Evolutionary conservation across 2,113 vertebrate species (phyloP), one percentile per base, ranked within the genome.

Genomic region (Sylvia atricapilla): DNA sequence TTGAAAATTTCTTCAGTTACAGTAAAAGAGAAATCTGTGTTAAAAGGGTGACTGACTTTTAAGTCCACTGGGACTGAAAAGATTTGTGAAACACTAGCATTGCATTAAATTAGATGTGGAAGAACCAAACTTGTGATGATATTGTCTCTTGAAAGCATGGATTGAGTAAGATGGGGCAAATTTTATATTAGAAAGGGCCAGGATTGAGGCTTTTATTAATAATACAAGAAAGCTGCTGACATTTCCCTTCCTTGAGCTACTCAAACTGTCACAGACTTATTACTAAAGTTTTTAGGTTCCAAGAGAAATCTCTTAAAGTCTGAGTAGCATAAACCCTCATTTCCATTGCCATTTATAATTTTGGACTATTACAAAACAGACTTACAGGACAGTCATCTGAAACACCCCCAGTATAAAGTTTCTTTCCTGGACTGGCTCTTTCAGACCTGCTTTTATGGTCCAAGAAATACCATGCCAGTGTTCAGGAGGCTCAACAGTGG

Each of bases 61-160:
- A 90, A 92, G 69, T 76, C 76, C 80, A 18, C 46, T 90, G 76
- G 62, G 78, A 93, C 62, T 2, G 33, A 87, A 68, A 90, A 73
- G 69, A 78, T 44, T 25, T 95, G 72, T 92, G 76, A 67, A 86
- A 90, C 37, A 84, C 73, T 79, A 94, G 86, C 47, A 50, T 91
- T 87, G 90, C 56, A 74, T 93, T 91, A 96, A 96, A 96, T 94
- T 64, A 93, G 81, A 80, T 80, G 62, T 81, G 62, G 70, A 93
- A 94, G 79, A 96, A 95, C 66, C 55, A 79, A 83, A 64, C 69
- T 78, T 60, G 76, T 89, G 59, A 94, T 59, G 63, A 63, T 74
- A 66, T 56, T 82, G 52, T 94, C 60, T 96, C 81, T 73, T 91
- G 80, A 80, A 43, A 87, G 64, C 52, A 59, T 3, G 2, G 53